Evolutionary conservation across 1,140 invertebrate genomes (phyloP), one percentile per base, ranked within the genome.

Genomic region (Antheraea pernyi): DNA sequence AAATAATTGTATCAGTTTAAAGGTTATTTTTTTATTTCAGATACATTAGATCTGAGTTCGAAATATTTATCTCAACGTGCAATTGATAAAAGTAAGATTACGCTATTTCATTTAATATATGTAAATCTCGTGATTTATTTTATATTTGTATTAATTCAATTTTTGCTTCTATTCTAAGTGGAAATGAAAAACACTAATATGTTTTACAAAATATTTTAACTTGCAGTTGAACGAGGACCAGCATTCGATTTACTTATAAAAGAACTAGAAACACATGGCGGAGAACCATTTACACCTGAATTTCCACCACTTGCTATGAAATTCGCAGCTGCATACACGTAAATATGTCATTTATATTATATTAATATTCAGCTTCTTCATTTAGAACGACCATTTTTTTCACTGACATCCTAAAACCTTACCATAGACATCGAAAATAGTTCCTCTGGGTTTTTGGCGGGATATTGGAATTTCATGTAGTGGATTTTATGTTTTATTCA

Each of bases 51-150:
- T 59, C 18, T 80, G 0, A 77, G 72, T 67, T 86, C 88, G 0
- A 88, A 90, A 65, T 90, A 86, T 72, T 72, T 90, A 6, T 88
- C 88, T 3, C 81, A 90, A 60, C 69, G 69, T 39, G 83, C 82
- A 37, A 58, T 84, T n/a, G 82, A 88, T 72, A 79, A 87, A 70
- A 71, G 88, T 90, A 83, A 80, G 81, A 81, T 58, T 11, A 42
- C n/a, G 16, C n/a, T 58, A 30, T 18, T 60, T 53, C 0, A 42
- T 11, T 10, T 10, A 8, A 7, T 42, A 30, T 30, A 30, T 30
- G 22, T 42, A 4, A 60, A 18, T 60, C 0, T 59, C 58, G n/a
- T 59, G n/a, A 16, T n/a, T 19, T 60, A 60, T n/a, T 9, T 8
- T 42, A 9, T 9, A 7, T n/a, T n/a, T 42, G 7, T 9, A 42